phyloP scores from a whole-genome alignment of 2,797 vertebrate genomes.

The Sorex maritimensis region DNA sequence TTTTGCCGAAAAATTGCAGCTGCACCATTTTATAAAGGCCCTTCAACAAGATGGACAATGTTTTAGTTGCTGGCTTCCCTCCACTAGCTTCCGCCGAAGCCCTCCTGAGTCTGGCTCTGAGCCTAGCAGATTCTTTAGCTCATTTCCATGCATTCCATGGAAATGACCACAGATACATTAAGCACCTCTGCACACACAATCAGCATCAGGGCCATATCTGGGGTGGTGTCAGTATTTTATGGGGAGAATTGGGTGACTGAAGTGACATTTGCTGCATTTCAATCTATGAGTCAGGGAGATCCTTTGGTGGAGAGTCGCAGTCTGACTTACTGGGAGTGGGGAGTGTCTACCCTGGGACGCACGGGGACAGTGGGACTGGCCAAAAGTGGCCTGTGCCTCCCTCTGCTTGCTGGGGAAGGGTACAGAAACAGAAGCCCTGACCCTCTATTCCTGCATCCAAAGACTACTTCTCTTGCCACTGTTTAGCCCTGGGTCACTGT shows the following conservation, averaged over 20 bases:
- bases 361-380: neutral
- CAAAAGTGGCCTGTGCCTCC: neutral
- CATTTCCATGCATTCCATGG: neutral
- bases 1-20: conserved; percentile 1
- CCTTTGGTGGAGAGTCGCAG: neutral
- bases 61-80: neutral
- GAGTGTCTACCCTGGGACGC: neutral
- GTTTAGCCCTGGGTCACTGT: neutral
- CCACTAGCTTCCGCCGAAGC: neutral
- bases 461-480: neutral
- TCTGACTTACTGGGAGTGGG: neutral
- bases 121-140: neutral
- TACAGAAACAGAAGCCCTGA: conserved; percentile 11
- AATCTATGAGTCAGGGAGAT: neutral
- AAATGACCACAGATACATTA: conserved; percentile 13
- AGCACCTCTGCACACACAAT: neutral
- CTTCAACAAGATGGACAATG: neutral
- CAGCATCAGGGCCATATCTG: neutral
- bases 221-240: neutral
- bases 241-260: neutral
- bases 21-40: conserved; percentile 17
- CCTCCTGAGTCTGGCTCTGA: neutral
- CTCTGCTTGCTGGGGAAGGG: neutral
- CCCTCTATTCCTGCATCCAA: neutral
- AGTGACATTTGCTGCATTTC: neutral